Evolutionary conservation across 2,113 vertebrate species (phyloP).

Genomic region (Prietella phreatophila): DNA sequence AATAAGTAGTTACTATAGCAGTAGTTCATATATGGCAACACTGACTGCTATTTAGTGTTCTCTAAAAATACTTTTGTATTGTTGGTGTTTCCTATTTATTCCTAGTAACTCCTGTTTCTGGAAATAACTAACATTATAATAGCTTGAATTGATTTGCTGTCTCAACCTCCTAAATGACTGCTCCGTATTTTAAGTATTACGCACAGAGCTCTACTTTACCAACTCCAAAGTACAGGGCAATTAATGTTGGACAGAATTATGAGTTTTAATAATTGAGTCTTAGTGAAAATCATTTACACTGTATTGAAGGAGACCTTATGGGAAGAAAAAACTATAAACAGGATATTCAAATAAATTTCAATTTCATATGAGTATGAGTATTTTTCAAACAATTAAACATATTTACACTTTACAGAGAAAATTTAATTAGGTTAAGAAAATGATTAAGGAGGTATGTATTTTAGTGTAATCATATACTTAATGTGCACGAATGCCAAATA

Average conservation of each 20-base stretch:
- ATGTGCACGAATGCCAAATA: too few relatives aligned
- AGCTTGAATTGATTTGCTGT: not conserved
- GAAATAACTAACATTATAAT: slow-evolving; percentile 12
- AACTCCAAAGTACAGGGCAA: not conserved
- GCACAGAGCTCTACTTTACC: not conserved
- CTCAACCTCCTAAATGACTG: not conserved
- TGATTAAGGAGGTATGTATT: too few relatives aligned
- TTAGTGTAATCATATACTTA: too few relatives aligned
- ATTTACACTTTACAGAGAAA: not conserved
- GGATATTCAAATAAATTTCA: not conserved
- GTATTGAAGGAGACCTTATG: not conserved
- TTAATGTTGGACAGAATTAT: not conserved
- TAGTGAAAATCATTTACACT: not conserved
- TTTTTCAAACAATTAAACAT: not conserved
- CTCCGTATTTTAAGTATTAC: too few relatives aligned
- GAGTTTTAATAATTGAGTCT: not conserved
- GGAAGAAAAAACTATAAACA: not conserved
- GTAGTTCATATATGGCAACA: not conserved
- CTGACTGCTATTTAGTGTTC: not conserved
- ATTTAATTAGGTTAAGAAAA: too few relatives aligned
- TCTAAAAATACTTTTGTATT: not conserved
- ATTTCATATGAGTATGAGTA: not conserved
- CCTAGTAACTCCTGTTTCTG: not conserved
- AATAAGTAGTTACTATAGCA: not conserved
- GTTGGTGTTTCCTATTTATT: not conserved